phyloP scores from a whole-genome alignment of 2,797 vertebrate species.

The Champsocephalus esox region DNA sequence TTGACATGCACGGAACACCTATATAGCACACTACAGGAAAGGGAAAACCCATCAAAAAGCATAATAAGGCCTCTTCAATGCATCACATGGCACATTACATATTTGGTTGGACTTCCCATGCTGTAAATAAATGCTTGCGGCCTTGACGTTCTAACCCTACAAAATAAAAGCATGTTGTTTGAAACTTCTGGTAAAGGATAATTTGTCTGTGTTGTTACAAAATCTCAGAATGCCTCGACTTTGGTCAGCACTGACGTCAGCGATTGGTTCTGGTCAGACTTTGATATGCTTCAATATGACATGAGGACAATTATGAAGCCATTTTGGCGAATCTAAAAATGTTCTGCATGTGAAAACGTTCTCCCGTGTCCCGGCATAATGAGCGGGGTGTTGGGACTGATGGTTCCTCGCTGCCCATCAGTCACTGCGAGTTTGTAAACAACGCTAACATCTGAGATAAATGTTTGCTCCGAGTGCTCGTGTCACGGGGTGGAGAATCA shows the following conservation, averaged over 20 bases:
- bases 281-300: constrained; percentile 44
- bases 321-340: constrained; percentile 52
- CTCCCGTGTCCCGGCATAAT: constrained; percentile 45
- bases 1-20: too few relatives aligned
- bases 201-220: constrained; percentile 44
- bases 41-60: too few relatives aligned
- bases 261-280: constrained; percentile 43
- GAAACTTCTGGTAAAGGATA: constrained; percentile 21
- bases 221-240: constrained; percentile 35
- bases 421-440: constrained; percentile 76
- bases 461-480: constrained; percentile 59
- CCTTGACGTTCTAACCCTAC: constrained; percentile 9
- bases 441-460: constrained; percentile 61
- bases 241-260: constrained; percentile 59
- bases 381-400: constrained; percentile 42
- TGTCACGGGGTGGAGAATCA: constrained; percentile 55
- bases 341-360: constrained; percentile 40
- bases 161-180: constrained; percentile 43
- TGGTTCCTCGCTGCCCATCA: constrained; percentile 55
- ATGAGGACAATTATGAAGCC: constrained; percentile 52
- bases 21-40: too few relatives aligned
- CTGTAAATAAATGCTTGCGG: constrained; percentile 20
- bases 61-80: neutral
- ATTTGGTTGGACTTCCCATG: neutral
- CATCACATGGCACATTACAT: constrained; percentile 2